Base-by-base conservation (phyloP, 2,113 vertebrate species). In the Poicephalus meyeri region DNA sequence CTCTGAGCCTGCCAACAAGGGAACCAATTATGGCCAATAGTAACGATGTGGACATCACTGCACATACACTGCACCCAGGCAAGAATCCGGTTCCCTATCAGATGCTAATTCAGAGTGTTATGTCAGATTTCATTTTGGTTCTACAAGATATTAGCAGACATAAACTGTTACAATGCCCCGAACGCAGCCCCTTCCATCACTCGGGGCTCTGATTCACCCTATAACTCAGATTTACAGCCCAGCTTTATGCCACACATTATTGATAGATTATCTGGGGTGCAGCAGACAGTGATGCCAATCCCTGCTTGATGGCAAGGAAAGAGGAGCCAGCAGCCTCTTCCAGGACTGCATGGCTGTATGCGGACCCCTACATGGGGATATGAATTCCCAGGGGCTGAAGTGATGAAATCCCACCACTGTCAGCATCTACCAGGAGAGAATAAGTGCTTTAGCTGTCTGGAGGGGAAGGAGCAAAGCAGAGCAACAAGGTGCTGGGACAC, bases 291-390 rank as follows among this genome's bases (percentile, higher is more conserved):
- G 64, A 82, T 66, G 68, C 26, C 61, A 76, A 3, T 2, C 26
- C 26, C 47, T 56, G 42, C 53, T 42, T 3, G 2, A 7, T 3
- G 2, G 42, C 37, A 5, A 46, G 46, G 14, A 2, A 73, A 70
- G 47, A 50, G 47, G 56, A 86, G 80, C 39, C 13, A 4, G 60
- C 9, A 81, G 74, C 10, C 16, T 47, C 65, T 58, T 80, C 49
- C 3, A 2, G 73, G 69, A 47, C 33, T 78, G 33, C 49, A 55
- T 1, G 37, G 81, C 18, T 1, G 1, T 4, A 13, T 10, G 73
- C 1, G 7, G 52, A 41, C 44, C 12, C 15, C 0, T 0, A 3
- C 5, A 1, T 0, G 3, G 28, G 6, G 0, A 1, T 3, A 11
- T 0, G 31, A 26, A 3, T 9, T 73, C 53, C 71, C 20, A 39